These are phyloP conservation scores for Synanthedon myopaeformis DNA, from an alignment of 2,888 invertebrate genomes.

Conservation along the genomic window DNA sequence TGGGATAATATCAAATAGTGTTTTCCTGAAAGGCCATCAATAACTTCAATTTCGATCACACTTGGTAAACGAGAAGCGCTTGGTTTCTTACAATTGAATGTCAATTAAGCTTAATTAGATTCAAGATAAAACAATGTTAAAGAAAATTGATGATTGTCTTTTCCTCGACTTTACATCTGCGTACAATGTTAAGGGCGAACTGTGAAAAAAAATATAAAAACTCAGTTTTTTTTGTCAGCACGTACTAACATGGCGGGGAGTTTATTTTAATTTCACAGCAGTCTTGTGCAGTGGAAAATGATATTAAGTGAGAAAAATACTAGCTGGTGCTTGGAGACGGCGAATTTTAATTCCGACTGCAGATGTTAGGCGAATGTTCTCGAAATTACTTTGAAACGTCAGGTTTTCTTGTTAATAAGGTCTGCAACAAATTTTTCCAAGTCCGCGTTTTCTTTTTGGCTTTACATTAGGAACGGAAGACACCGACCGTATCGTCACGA, in stretches of 20 bases:
- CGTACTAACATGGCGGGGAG: conserved; percentile 14
- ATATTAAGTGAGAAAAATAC: conserved; percentile 27
- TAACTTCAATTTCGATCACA: too few relatives aligned
- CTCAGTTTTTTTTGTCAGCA: conserved; percentile 10
- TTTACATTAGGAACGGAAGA: too few relatives aligned
- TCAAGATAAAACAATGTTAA: too few relatives aligned
- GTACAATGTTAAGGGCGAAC: background rate
- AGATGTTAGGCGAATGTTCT: conserved; percentile 9
- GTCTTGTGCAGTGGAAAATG: conserved; percentile 21
- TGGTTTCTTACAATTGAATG: too few relatives aligned
- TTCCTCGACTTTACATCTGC: background rate
- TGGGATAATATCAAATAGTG: too few relatives aligned
- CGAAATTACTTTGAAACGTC: conserved; percentile 14
- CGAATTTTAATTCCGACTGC: conserved; percentile 2
- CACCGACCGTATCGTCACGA: too few relatives aligned
- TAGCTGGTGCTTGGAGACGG: conserved; percentile 2
- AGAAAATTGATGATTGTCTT: too few relatives aligned
- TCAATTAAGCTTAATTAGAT: too few relatives aligned
- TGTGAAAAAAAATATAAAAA: conserved; percentile 4
- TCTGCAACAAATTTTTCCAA: background rate
- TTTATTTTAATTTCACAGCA: conserved; percentile 23
- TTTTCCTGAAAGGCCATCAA: too few relatives aligned
- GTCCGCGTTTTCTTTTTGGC: background rate
- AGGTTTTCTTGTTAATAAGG: background rate
- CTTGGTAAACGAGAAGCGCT: too few relatives aligned